phyloP scores from a whole-genome alignment of 2,797 vertebrate genomes.

The Loriculus beryllinus region DNA sequence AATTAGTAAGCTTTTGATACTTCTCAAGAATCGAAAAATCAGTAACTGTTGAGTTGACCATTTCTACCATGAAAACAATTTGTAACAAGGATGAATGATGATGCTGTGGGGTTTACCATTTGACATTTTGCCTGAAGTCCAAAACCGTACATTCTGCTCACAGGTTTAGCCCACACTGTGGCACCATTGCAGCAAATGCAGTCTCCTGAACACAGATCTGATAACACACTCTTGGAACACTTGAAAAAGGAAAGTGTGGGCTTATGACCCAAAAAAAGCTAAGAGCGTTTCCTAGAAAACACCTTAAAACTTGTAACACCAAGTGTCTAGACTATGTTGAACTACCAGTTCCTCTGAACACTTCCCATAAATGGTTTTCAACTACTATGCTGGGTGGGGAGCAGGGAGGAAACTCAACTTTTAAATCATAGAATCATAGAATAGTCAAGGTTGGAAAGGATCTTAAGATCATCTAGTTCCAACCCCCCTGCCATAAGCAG shows the following conservation, averaged over 20 bases:
- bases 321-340: neutral
- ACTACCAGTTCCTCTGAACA: neutral
- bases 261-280: neutral
- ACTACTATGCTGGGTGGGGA: neutral
- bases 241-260: neutral
- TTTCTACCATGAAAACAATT: neutral
- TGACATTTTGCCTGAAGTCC: neutral
- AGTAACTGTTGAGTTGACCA: neutral
- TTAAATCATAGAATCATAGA: too few relatives aligned
- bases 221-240: neutral
- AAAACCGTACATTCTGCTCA: fast-evolving
- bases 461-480: too few relatives aligned
- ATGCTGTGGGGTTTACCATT: neutral
- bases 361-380: neutral
- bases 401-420: neutral
- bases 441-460: too few relatives aligned
- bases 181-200: neutral
- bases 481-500: too few relatives aligned
- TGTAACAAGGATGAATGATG: neutral
- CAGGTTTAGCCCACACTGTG: neutral
- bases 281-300: neutral
- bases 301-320: neutral
- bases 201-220: neutral
- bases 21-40: neutral
- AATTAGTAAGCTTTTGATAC: neutral